These are phyloP conservation scores for Morpho achilles DNA, from an alignment of 2,888 invertebrate genomes.

Conservation along the genomic window DNA sequence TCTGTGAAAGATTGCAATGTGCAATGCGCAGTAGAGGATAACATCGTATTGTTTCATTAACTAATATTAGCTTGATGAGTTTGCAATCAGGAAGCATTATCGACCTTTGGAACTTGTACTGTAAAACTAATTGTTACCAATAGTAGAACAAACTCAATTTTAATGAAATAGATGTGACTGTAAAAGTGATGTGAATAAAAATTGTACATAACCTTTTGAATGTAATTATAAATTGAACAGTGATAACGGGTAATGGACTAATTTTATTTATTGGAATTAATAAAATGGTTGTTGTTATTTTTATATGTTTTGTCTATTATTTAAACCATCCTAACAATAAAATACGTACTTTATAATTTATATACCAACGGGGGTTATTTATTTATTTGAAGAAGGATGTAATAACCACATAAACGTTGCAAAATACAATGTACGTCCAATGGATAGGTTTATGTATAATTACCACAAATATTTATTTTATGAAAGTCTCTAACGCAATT, in stretches of 20 bases:
- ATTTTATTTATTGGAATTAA: slow-evolving; percentile 43
- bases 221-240: slow-evolving; percentile 14
- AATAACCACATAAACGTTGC: no score
- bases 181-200: no score
- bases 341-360: no score
- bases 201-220: not conserved
- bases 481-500: no score
- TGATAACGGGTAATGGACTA: slow-evolving; percentile 50
- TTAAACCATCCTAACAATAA: not conserved
- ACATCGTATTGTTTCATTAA: slow-evolving; percentile 19
- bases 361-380: no score
- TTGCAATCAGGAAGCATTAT: slow-evolving; percentile 15
- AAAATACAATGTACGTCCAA: no score
- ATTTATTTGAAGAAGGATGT: no score
- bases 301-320: slow-evolving; percentile 36
- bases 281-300: slow-evolving; percentile 55
- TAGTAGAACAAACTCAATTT: no score
- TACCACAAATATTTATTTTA: no score
- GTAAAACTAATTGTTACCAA: no score
- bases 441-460: no score
- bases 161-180: no score
- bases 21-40: slow-evolving; percentile 2
- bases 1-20: not conserved
- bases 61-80: slow-evolving; percentile 21
- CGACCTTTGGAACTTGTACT: slow-evolving; percentile 18